Percentiles rank a stretch among this genome's conserved stretches.
These are phyloP conservation scores for Apis laboriosa DNA, from an alignment of 1,140 invertebrate genomes.

Conservation along the genomic window DNA sequence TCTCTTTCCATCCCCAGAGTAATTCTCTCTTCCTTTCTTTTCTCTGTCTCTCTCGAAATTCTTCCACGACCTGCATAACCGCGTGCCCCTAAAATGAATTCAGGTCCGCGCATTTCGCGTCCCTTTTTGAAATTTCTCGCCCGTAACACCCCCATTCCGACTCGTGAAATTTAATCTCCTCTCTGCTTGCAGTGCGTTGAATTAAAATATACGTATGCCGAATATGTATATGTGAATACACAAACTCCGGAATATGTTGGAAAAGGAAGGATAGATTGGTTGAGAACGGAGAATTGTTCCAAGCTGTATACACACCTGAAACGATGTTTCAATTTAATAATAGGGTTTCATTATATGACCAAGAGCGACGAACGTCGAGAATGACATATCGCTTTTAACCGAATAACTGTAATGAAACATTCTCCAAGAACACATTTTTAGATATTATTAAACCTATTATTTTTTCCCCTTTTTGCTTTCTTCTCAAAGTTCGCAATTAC, in stretches of 20 bases:
- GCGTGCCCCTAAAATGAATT: conserved; percentile 53
- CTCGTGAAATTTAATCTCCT: conserved; percentile 63
- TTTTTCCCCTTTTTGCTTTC: conserved; percentile 1
- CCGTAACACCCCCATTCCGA: conserved; percentile 39
- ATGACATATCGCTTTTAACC: conserved; percentile 42
- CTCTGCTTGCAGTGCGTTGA: conserved; percentile 49
- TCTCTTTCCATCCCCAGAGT: conserved; percentile 32
- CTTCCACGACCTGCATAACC: conserved; percentile 12
- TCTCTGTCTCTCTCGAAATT: conserved; percentile 27
- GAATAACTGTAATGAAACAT: conserved; percentile 26
- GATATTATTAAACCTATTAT: too few relatives aligned
- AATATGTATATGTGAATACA: background rate
- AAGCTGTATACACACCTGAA: conserved; percentile 43
- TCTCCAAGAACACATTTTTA: conserved; percentile 35
- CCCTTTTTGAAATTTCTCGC: conserved; percentile 60
- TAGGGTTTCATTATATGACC: conserved; percentile 38
- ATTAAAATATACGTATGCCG: conserved; percentile 52
- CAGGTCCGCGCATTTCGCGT: conserved; percentile 17
- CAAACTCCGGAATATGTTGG: background rate
- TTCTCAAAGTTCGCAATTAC: conserved; percentile 31
- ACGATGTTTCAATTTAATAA: conserved; percentile 52
- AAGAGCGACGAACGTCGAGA: background rate
- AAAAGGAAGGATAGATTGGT: background rate
- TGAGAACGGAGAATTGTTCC: conserved; percentile 56
- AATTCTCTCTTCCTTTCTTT: conserved; percentile 19